Conservation (phyloP, 1,140 invertebrate species). For the Drosophila rufa region DNA sequence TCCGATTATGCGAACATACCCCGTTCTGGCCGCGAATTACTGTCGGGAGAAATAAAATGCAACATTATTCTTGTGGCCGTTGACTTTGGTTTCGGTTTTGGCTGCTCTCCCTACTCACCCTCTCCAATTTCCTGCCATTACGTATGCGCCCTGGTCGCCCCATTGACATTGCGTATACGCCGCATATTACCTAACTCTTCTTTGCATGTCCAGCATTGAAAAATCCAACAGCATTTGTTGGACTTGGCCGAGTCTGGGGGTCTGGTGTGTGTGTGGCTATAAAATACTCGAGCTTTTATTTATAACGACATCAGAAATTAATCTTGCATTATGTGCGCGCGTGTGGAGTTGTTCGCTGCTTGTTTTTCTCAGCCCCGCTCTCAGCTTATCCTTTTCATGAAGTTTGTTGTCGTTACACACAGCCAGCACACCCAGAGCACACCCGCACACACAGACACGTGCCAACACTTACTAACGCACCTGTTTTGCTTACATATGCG, state of each 20-base stretch:
- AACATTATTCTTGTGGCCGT: slow-evolving; percentile 80
- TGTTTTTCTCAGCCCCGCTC: slow-evolving; percentile 6
- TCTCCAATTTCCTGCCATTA: neutral
- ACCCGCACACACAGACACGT: slow-evolving; percentile 42
- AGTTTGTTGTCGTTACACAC: slow-evolving; percentile 62
- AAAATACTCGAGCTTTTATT: slow-evolving; percentile 80
- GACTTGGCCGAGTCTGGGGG: neutral
- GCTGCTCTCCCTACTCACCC: neutral
- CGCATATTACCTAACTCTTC: slow-evolving; percentile 59
- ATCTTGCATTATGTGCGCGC: slow-evolving; percentile 78
- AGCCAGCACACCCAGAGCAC: slow-evolving; percentile 5
- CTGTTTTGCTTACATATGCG: slow-evolving; percentile 40
- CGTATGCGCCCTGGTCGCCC: neutral
- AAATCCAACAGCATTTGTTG: slow-evolving; percentile 8
- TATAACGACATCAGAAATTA: slow-evolving; percentile 82
- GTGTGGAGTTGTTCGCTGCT: slow-evolving; percentile 54
- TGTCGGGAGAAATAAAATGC: slow-evolving; percentile 79
- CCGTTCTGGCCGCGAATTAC: slow-evolving; percentile 75
- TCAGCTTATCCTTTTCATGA: slow-evolving; percentile 77
- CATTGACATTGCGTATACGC: slow-evolving; percentile 56
- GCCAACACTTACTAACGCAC: slow-evolving; percentile 56
- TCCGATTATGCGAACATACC: slow-evolving; percentile 78
- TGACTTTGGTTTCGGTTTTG: slow-evolving; percentile 49
- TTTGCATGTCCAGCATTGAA: slow-evolving; percentile 33
- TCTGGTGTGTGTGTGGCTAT: slow-evolving; percentile 30